These are phyloP conservation scores for Ophraella communa DNA, from an alignment of 2,888 invertebrate genomes.

Conservation along the genomic window DNA sequence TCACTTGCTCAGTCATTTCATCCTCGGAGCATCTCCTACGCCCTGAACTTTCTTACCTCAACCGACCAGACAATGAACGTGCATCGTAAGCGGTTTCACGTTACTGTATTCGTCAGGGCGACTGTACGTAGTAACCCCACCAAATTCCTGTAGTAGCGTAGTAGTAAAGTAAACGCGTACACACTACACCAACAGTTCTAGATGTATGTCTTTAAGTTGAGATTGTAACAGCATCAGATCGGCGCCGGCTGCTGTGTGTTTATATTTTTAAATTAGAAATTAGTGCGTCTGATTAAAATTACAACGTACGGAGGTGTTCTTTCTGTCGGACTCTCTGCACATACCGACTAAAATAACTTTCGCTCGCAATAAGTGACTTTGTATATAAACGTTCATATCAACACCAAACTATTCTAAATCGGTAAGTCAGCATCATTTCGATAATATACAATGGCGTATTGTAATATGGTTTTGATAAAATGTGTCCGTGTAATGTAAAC, in stretches of 20 bases:
- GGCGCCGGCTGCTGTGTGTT: conserved; percentile 39
- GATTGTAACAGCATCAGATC: conserved; percentile 8
- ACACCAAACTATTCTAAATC: too few species aligned
- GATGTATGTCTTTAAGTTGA: conserved; percentile 17
- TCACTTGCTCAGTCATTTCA: conserved; percentile 49
- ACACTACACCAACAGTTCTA: conserved; percentile 40
- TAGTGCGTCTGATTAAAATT: too few species aligned
- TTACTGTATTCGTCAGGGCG: conserved; percentile 41
- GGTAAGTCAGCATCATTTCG: too few species aligned
- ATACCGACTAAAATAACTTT: too few species aligned
- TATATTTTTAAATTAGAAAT: conserved; percentile 3
- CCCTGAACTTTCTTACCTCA: conserved; percentile 58
- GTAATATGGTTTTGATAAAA: too few species aligned
- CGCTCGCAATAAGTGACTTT: too few species aligned
- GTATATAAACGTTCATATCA: too few species aligned
- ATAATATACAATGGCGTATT: too few species aligned
- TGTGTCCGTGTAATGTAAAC: too few species aligned
- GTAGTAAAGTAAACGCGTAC: conserved; percentile 44
- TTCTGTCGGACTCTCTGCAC: too few species aligned
- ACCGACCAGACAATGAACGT: conserved; percentile 42
- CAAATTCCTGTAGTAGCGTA: conserved; percentile 57
- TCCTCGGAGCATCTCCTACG: conserved; percentile 54
- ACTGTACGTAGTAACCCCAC: conserved; percentile 57
- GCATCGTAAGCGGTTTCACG: conserved; percentile 34
- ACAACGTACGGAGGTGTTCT: too few species aligned